Evolutionary conservation across 2,113 vertebrate species (phyloP).

Genomic region (Pyxicephalus adspersus): DNA sequence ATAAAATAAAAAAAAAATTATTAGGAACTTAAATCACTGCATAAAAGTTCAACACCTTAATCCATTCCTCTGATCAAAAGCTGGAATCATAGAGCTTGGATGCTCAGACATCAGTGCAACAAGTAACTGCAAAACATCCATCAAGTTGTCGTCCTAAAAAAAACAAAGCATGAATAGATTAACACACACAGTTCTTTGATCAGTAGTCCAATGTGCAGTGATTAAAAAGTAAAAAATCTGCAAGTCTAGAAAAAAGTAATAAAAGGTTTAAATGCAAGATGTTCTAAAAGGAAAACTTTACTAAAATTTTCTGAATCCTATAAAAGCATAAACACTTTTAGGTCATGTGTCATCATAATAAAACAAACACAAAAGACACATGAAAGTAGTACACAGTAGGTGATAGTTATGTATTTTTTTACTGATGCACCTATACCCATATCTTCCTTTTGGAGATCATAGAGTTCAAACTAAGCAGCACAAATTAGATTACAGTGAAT

Average conservation of each 20-base stretch:
- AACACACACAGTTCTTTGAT: no score
- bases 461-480: no score
- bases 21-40: not conserved
- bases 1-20: not conserved
- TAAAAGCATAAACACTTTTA: not conserved
- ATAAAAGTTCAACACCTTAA: constrained; percentile 78
- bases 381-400: no score
- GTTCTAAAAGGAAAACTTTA: not conserved
- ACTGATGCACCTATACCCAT: no score
- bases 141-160: constrained; percentile 93
- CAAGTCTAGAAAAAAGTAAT: not conserved
- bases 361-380: no score
- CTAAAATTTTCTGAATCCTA: not conserved
- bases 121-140: constrained; percentile 95
- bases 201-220: no score
- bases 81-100: constrained; percentile 90
- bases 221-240: not conserved
- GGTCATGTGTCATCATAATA: no score
- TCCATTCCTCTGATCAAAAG: constrained; percentile 95
- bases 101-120: constrained; percentile 98
- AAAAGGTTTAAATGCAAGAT: no score
- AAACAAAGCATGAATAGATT: constrained; percentile 12
- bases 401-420: no score
- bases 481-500: no score
- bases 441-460: no score